A percentile compares a stretch with the other conserved stretches of the same genome.
Evolutionary conservation across 64 coral and sea anemone species (phyloP).

Genomic region (Montipora capricornis): DNA sequence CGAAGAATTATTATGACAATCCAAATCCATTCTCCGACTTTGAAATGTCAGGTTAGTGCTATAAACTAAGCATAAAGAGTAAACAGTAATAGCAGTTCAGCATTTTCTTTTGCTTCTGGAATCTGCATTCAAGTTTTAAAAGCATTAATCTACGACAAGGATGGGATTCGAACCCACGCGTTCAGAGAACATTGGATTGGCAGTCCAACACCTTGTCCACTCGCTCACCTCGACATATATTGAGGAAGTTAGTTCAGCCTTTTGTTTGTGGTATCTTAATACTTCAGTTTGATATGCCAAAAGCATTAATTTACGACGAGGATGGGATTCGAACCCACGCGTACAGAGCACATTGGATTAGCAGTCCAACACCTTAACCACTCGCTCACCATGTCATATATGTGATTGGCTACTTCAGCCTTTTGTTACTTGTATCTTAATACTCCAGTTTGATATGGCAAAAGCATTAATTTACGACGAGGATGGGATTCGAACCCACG

Average conservation of each 20-base stretch:
- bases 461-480: not conserved
- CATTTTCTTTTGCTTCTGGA: no score
- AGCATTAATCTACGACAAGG: slow-evolving; percentile 3
- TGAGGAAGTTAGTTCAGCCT: no score
- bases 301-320: not conserved
- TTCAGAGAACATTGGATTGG: slow-evolving; percentile 90
- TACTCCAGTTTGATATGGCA: no score
- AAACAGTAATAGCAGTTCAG: no score
- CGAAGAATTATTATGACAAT: slow-evolving; percentile 92
- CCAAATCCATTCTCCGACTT: slow-evolving; percentile 97
- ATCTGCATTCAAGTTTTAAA: no score
- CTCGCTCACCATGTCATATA: slow-evolving; percentile 78
- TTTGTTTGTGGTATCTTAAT: no score
- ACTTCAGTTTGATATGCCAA: no score
- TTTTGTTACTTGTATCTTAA: no score
- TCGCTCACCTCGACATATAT: slow-evolving; percentile 73
- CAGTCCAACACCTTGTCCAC: slow-evolving; percentile 97
- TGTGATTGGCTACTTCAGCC: no score
- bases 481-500: slow-evolving; percentile 95
- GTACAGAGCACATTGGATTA: slow-evolving; percentile 92
- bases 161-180: slow-evolving; percentile 94
- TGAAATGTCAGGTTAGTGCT: slow-evolving; percentile 85
- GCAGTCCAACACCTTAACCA: slow-evolving; percentile 98
- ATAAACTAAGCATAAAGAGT: no score
- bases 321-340: slow-evolving; percentile 95